Evolutionary conservation across 2,113 vertebrate genomes (phyloP), one percentile per base, ranked within the genome.

Genomic region (Eubucco bourcierii): DNA sequence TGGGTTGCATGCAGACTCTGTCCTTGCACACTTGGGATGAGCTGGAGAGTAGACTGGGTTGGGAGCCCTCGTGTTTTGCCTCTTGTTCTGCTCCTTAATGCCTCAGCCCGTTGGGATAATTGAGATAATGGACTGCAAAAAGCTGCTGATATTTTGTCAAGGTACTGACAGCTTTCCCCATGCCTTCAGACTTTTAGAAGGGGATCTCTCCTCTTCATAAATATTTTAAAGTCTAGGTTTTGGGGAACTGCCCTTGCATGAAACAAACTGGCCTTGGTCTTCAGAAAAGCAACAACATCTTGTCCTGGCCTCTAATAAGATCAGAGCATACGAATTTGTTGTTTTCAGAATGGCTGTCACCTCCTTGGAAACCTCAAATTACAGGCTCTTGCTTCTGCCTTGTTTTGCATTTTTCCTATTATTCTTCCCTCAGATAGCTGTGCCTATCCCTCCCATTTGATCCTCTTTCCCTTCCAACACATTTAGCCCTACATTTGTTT

Each of bases 261-360:
- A 92, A 77, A 80, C 47, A 80, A 93, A 93, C 76, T 83, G 78
- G 77, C 81, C 71, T 93, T 95, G 95, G 95, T 80, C 65, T 95
- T 93, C 78, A 94, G 77, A 91, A 80, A 64, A 85, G 85, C 80
- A 71, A 47, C 95, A 81, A 71, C 68, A 89, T 91, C 59, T 93
- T 91, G 41, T 65, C 76, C 84, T 88, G n/a, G 67, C 46, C 81
- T 93, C 75, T 95, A 93, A 88, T 90, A 80, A 85, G 89, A 94
- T 88, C 63, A 80, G 64, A 77, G 75, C 41, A 47, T 83, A 90
- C 64, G 74, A 93, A 92, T 91, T 78, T 70, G 55, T 61, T 80
- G 58, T 89, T 93, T 94, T 78, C 73, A 73, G 90, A 82, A 90
- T 80, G 67, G 59, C 84, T 95, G 61, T 95, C 68, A 80, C 64